Conservation (phyloP, 2,797 vertebrate genomes). For the Chromobotia macracanthus region DNA sequence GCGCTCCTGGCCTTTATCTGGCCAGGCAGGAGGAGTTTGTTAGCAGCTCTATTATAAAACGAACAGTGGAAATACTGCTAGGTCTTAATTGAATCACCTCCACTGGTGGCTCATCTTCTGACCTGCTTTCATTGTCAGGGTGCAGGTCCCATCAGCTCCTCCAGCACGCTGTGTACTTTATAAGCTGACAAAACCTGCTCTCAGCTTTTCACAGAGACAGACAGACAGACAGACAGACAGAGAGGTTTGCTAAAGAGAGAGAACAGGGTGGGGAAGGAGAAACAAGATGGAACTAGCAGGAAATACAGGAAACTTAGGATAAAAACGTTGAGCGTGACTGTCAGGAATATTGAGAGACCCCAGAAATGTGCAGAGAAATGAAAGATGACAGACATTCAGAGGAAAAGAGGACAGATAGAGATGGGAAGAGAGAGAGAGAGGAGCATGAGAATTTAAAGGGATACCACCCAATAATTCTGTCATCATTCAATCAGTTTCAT, state of each 20-base stretch:
- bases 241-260: conserved; percentile 13
- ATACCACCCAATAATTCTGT: neutral
- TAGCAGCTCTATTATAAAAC: conserved; percentile 65
- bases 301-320: neutral
- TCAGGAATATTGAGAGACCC: conserved; percentile 30
- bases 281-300: neutral
- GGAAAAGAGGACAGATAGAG: conserved; percentile 1
- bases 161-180: conserved; percentile 22
- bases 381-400: neutral
- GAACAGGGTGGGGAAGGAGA: neutral
- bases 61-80: conserved; percentile 60
- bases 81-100: conserved; percentile 69
- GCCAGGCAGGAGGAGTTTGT: conserved; percentile 65
- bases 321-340: conserved; percentile 15
- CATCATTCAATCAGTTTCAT: neutral
- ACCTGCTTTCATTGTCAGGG: conserved; percentile 63
- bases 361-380: neutral
- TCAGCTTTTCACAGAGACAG: conserved; percentile 35
- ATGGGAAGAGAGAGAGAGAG: neutral
- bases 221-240: neutral
- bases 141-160: conserved; percentile 47
- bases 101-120: conserved; percentile 63
- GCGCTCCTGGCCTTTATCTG: conserved; percentile 66
- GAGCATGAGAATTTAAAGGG: neutral
- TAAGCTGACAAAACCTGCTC: conserved; percentile 39